Conservation (phyloP, 2,797 vertebrate species). For the Oophaga sylvatica region DNA sequence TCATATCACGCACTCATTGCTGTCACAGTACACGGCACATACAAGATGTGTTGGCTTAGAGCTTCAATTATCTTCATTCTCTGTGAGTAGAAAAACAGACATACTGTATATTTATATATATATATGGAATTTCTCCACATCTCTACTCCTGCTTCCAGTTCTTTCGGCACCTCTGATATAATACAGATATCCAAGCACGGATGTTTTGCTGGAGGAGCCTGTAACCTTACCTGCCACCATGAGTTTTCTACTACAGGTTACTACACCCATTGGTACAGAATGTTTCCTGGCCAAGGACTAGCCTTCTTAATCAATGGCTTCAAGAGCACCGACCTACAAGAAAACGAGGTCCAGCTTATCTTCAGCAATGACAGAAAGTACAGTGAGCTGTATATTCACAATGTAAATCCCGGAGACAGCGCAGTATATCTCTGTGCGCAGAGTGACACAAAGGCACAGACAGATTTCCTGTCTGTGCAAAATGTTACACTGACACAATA, state of each 20-base stretch:
- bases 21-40: not conserved
- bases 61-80: not conserved
- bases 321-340: not conserved
- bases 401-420: not conserved
- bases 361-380: not conserved
- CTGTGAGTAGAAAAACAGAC: slow-evolving; percentile 27
- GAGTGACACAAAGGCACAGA: not conserved
- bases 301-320: not conserved
- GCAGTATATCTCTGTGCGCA: not conserved
- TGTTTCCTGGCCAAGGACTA: not conserved
- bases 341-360: not conserved
- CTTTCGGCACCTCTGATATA: not conserved
- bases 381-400: not conserved
- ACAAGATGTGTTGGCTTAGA: not conserved
- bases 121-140: too few species aligned
- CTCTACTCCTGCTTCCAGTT: not conserved
- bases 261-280: slow-evolving; percentile 40
- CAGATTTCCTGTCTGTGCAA: slow-evolving; percentile 4
- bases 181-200: not conserved
- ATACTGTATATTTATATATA: too few species aligned
- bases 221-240: slow-evolving; percentile 30
- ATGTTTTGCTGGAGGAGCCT: not conserved
- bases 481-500: not conserved
- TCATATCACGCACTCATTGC: too few species aligned
- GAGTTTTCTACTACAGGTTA: not conserved